A percentile compares a stretch with the other conserved stretches of the same genome.
phyloP scores from a whole-genome alignment of 2,888 invertebrate genomes.

The Chrysina gloriosa region DNA sequence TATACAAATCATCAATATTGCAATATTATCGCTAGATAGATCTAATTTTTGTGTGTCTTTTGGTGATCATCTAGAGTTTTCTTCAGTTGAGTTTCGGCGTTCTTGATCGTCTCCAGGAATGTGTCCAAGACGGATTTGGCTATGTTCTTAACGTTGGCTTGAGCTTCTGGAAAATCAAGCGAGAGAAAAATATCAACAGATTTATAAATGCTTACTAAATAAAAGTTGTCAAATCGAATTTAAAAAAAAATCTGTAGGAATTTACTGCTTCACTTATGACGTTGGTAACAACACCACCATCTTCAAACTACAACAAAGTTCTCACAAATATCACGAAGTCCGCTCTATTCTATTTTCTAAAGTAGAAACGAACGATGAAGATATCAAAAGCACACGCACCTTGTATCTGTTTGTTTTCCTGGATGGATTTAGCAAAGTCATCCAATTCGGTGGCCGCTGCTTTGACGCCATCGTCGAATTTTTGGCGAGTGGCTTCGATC shows the following conservation, averaged over 20 bases:
- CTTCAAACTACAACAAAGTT: too few species aligned
- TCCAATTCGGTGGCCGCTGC: constrained; percentile 56
- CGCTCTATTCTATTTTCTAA: too few species aligned
- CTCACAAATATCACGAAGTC: too few species aligned
- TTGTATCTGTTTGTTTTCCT: constrained; percentile 55
- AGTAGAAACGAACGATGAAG: too few species aligned
- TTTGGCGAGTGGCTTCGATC: constrained; percentile 57
- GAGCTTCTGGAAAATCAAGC: constrained; percentile 43
- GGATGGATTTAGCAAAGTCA: constrained; percentile 57
- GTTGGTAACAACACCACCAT: too few species aligned
- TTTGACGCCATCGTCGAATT: constrained; percentile 57
- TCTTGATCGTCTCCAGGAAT: constrained; percentile 48
- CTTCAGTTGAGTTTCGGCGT: constrained; percentile 45
- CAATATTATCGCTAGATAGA: not conserved
- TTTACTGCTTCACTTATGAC: too few species aligned
- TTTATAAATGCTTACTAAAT: not conserved
- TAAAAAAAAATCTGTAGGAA: not conserved
- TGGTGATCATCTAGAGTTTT: constrained; percentile 47
- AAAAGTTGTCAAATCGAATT: not conserved
- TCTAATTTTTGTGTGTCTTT: constrained; percentile 47
- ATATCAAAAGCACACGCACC: constrained; percentile 50
- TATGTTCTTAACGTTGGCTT: constrained; percentile 45
- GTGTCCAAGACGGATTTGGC: constrained; percentile 48
- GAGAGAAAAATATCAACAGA: constrained; percentile 47
- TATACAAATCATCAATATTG: not conserved